Percentiles rank a stretch among this genome's conserved stretches.
These are phyloP conservation scores for Oscarella lobularis DNA, from an alignment of 37 sponge, comb jelly and placozoan species.

Conservation along the genomic window DNA sequence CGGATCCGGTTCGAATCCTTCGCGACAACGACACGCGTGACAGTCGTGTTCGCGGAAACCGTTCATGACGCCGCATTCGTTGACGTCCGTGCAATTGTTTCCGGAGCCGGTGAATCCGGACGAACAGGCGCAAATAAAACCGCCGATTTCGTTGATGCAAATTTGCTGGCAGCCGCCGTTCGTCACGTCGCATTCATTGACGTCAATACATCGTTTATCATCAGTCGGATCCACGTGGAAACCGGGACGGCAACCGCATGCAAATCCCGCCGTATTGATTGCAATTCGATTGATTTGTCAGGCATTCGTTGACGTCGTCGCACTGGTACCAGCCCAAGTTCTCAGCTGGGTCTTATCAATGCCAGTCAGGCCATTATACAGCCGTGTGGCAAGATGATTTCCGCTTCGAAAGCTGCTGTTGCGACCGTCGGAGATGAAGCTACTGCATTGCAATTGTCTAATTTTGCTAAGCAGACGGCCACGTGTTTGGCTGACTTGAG, in stretches of 20 bases:
- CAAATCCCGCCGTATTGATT: not conserved
- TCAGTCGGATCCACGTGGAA: not conserved
- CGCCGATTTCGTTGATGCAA: slow-evolving; percentile 3
- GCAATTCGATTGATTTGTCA: no score
- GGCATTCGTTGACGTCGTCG: no score
- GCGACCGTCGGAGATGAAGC: no score
- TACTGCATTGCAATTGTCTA: no score
- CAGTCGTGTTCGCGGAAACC: not conserved
- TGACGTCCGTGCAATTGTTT: not conserved
- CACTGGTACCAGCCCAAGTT: no score
- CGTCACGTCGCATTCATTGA: not conserved
- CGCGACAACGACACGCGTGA: not conserved
- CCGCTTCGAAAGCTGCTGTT: no score
- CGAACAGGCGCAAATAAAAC: not conserved
- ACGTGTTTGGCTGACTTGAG: no score
- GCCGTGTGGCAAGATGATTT: no score
- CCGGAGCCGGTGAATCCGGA: not conserved
- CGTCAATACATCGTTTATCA: not conserved
- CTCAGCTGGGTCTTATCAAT: no score
- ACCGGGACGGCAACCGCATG: not conserved
- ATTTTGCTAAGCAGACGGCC: no score
- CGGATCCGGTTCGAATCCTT: not conserved
- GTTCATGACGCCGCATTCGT: not conserved
- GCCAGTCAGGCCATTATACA: no score
- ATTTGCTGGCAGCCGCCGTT: slow-evolving; percentile 8